These are phyloP conservation scores for Scaptomyza caliginosa DNA, from an alignment of 2,888 invertebrate genomes.

Conservation along the genomic window DNA sequence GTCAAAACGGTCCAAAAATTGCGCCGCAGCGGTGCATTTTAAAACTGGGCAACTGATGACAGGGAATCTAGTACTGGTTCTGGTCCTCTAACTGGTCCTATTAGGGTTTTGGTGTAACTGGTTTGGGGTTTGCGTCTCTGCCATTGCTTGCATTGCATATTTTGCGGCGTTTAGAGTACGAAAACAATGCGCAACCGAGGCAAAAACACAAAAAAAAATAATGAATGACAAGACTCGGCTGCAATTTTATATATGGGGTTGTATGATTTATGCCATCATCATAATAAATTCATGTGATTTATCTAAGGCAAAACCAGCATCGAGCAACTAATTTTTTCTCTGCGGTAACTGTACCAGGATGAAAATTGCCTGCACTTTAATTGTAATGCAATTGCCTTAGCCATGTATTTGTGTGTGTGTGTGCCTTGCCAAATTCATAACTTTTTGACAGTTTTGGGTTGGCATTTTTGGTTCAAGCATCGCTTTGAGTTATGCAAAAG, in stretches of 20 bases:
- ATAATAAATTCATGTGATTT: slow-evolving; percentile 84
- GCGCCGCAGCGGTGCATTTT: slow-evolving; percentile 60
- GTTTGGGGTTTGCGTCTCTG: background rate
- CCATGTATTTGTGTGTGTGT: background rate
- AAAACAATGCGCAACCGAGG: slow-evolving; percentile 59
- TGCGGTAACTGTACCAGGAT: slow-evolving; percentile 42
- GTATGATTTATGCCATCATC: slow-evolving; percentile 83
- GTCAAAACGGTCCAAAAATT: slow-evolving; percentile 49
- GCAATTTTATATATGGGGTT: slow-evolving; percentile 65
- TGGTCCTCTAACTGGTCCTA: background rate
- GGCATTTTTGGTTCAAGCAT: slow-evolving; percentile 34
- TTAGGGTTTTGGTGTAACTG: background rate
- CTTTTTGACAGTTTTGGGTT: slow-evolving; percentile 73
- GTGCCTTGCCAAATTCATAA: slow-evolving; percentile 64
- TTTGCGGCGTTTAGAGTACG: slow-evolving; percentile 69
- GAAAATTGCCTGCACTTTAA: slow-evolving; percentile 45
- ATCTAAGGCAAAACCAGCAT: slow-evolving; percentile 57
- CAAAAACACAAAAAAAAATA: slow-evolving; percentile 8
- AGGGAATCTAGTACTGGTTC: slow-evolving; percentile 9
- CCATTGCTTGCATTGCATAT: slow-evolving; percentile 67
- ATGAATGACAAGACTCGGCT: slow-evolving; percentile 25
- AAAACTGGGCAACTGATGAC: slow-evolving; percentile 43
- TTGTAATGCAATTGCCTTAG: slow-evolving; percentile 40
- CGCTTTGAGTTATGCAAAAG: slow-evolving; percentile 27
- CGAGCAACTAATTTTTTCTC: slow-evolving; percentile 16